Conservation (phyloP, 2,888 invertebrate genomes). For the Caenorhabditis becei region DNA sequence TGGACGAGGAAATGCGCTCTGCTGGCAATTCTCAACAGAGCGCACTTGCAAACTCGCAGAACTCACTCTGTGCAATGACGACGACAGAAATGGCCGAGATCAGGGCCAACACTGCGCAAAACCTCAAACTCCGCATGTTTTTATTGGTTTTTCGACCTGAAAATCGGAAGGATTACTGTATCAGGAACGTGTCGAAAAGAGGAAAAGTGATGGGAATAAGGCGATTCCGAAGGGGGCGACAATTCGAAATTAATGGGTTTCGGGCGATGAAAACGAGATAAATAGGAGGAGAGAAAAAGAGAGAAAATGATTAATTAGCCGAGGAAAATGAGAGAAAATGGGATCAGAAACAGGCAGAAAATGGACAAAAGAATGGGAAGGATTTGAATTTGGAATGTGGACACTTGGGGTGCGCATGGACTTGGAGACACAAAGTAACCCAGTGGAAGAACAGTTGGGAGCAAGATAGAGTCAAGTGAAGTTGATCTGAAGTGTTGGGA, state of each 20-base stretch:
- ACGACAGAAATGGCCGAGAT: constrained; percentile 39
- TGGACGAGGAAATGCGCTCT: too few relatives aligned
- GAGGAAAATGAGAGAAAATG: constrained; percentile 8
- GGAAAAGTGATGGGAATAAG: constrained; percentile 14
- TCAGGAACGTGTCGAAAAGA: constrained; percentile 9
- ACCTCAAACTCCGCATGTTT: constrained; percentile 44
- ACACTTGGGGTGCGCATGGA: too few relatives aligned
- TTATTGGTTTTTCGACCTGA: background rate
- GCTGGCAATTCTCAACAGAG: background rate
- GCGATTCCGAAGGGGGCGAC: constrained; percentile 10
- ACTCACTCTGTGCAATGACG: constrained; percentile 57
- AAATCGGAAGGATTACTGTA: constrained; percentile 2
- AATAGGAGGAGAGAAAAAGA: constrained; percentile 2
- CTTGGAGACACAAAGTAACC: too few relatives aligned
- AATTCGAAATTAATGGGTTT: constrained; percentile 41
- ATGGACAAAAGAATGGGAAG: background rate
- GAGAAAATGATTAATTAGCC: constrained; percentile 39
- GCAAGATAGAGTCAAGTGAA: too few relatives aligned
- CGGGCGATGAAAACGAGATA: background rate
- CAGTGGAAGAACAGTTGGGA: too few relatives aligned
- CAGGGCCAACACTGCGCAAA: constrained; percentile 43
- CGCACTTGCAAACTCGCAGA: background rate
- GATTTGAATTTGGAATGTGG: background rate
- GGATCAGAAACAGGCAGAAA: background rate
- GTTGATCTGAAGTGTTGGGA: too few relatives aligned